Base-by-base conservation (phyloP, 2,797 vertebrate species). In the Harpagifer antarcticus region DNA sequence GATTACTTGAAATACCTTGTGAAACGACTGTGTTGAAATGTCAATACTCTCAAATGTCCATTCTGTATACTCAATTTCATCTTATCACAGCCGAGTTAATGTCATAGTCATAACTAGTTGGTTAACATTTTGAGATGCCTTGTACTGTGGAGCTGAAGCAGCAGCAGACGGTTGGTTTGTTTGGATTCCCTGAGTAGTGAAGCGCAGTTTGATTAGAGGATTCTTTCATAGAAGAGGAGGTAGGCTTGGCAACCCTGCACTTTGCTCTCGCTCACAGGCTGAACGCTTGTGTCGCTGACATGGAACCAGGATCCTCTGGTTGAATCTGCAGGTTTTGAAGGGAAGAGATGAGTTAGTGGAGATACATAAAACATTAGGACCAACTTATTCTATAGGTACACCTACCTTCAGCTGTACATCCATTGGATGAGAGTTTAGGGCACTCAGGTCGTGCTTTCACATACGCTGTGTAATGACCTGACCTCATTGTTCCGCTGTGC, bases 401-500 rank as follows among this genome's bases (percentile, higher is more conserved):
- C 82, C 87, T 90, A 97, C 96, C 95, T 91, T 92, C 88, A 77
- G 83, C 85, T 73, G 87, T 37, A 0, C 86, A 64, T 67, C 94
- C 94, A 0, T 90, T 94, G 52, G 95, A 88, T 75, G 95, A 81
- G 17, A 91, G 74, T 58, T 88, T 91, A 45, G 94, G 89, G 5
- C 58, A 82, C 17, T 68, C 94, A 0, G 94, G 87, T 74, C 96
- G 94, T 20, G 91, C 91, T 94, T 98, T 99, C 65, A 97, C 96
- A 5, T 97, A 99, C 2, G 98, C 98, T 1, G 96, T 98, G 88
- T 99, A 99, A 88, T 99, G 98, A 37, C 98, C 98, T 0, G 96
- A 97, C 59, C 97, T 94, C 98, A 99, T 99, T 7, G 98, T 99
- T 37, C 98, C 98, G 2, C 97, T 98, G 83, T 99, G 98, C 80